These are phyloP conservation scores for Propithecus perrieri DNA, from an alignment of 2,797 vertebrate species.

Conservation along the genomic window DNA sequence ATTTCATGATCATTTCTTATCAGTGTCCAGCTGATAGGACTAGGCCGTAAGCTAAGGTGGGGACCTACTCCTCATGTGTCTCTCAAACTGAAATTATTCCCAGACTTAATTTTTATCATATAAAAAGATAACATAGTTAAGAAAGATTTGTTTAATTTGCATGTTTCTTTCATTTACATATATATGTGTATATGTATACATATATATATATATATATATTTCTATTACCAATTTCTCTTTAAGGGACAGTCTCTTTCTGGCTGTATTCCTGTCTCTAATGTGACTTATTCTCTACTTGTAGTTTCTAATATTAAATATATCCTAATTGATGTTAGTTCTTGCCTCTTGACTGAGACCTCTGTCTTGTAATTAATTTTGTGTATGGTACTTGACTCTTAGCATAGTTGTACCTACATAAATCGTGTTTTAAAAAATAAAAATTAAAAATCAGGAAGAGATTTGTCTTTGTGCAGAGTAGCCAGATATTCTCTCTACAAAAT, in stretches of 20 bases:
- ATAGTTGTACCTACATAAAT: neutral
- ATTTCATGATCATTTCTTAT: neutral
- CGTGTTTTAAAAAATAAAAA: neutral
- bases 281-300: neutral
- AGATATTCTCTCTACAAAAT: neutral
- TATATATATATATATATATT: neutral
- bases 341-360: neutral
- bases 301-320: neutral
- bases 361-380: neutral
- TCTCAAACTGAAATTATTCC: neutral
- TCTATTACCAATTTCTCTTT: neutral
- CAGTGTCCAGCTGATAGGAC: neutral
- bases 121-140: neutral
- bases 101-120: neutral
- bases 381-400: neutral
- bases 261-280: neutral
- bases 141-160: neutral
- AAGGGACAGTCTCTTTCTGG: neutral
- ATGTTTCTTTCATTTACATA: neutral
- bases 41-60: neutral
- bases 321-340: neutral
- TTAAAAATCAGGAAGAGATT: neutral
- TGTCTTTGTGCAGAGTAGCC: neutral
- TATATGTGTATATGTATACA: neutral
- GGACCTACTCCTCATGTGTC: neutral